Evolutionary conservation across 2,113 vertebrate species (phyloP).

Genomic region (Brachypodius melanocephalos): DNA sequence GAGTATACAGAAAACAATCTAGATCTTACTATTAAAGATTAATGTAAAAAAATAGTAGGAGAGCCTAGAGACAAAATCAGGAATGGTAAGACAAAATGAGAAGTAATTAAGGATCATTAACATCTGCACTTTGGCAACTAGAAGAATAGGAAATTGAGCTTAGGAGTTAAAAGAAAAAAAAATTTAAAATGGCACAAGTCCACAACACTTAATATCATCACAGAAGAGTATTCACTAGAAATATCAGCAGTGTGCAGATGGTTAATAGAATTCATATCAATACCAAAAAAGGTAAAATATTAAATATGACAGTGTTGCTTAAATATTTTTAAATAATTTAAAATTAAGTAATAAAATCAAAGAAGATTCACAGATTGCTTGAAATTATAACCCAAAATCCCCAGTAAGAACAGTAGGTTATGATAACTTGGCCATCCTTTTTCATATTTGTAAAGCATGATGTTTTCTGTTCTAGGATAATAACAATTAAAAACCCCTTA

Average conservation of each 20-base stretch:
- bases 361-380: background rate
- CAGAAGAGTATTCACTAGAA: background rate
- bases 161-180: background rate
- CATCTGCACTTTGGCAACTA: background rate
- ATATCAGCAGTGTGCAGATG: background rate
- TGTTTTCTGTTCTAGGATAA: background rate
- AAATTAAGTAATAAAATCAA: background rate
- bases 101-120: background rate
- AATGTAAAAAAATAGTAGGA: background rate
- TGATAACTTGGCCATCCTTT: background rate
- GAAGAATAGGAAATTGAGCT: background rate
- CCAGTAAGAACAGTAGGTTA: background rate
- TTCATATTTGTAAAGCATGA: background rate
- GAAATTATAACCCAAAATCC: background rate
- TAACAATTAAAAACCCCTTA: background rate
- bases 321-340: background rate
- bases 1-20: background rate
- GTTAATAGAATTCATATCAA: background rate
- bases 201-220: background rate
- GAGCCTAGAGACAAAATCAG: background rate
- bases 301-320: background rate
- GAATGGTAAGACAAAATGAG: background rate
- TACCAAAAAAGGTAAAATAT: background rate
- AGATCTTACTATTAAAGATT: background rate
- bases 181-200: background rate